A percentile compares a stretch with the other conserved stretches of the same genome.
Conservation (phyloP, 2,113 vertebrate species). For the Condylura cristata region DNA sequence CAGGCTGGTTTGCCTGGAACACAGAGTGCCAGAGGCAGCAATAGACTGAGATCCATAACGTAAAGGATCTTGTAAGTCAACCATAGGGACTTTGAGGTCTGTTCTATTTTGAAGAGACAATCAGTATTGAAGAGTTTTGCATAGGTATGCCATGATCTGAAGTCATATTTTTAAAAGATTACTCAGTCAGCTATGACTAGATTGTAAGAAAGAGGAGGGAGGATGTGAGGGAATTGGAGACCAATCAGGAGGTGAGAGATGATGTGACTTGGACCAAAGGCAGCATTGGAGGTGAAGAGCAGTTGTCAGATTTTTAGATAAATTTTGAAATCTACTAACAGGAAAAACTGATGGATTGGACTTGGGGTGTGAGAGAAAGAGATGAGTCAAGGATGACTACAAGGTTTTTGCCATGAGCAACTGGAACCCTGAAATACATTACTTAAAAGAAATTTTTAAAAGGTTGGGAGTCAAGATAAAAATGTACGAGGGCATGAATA, state of each 20-base stretch:
- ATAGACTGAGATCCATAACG: background rate
- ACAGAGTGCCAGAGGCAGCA: background rate
- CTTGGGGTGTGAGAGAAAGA: background rate
- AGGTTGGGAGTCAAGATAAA: background rate
- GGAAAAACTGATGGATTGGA: background rate
- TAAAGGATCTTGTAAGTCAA: background rate
- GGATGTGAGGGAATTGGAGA: background rate
- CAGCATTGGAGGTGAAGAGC: background rate
- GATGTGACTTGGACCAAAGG: background rate
- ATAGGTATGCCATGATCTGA: background rate
- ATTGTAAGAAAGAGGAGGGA: background rate
- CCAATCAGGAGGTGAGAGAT: background rate
- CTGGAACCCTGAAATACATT: background rate
- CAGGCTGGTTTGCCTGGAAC: background rate
- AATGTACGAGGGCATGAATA: background rate
- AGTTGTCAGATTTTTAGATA: background rate
- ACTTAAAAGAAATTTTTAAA: conserved; percentile 4
- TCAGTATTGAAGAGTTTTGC: background rate
- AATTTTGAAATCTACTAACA: background rate
- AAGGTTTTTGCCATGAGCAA: background rate
- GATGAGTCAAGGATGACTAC: background rate
- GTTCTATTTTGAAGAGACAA: background rate
- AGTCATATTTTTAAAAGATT: background rate
- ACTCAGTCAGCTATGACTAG: background rate
- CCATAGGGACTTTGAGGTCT: background rate